Evolutionary conservation across 2,888 invertebrate genomes (phyloP), one percentile per base, ranked within the genome.

Genomic region (Metellina segmentata): DNA sequence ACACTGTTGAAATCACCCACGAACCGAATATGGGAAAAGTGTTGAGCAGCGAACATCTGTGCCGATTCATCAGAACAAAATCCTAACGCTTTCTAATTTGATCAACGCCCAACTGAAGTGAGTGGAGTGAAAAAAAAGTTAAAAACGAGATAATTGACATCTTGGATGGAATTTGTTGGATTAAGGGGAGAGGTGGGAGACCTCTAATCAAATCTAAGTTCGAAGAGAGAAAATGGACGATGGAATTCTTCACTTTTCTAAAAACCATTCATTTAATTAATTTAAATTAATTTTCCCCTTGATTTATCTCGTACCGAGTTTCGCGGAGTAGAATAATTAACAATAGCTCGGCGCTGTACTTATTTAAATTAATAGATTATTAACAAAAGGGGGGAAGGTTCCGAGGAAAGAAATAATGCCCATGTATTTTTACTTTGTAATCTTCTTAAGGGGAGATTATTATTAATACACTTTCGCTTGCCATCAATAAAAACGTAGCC

Each of bases 271-370:
- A 81, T 88, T 88, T 85, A 85, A 78, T 85, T 90, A 83, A 90
- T 83, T 74, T 61, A 85, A 90, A 90, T 90, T 90, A 90, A 90
- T 90, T 90, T 90, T 90, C 85, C n/a, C 49, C 85, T 85, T 85
- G 85, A 81, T 79, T 85, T 79, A 72, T 81, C 72, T 78, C 72
- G 51, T 48, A 16, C 61, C n/a, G 7, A 70, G 81, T 69, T 75
- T 70, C 71, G 78, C 48, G 69, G 77, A 61, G 20, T 82, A 51
- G 83, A 91, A 91, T 91, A 91, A 91, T 91, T 87, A 91, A 74
- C 91, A 82, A 51, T 61, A 87, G 87, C 87, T 75, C 69, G 72
- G 52, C 34, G 70, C 53, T 34, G 83, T 61, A n/a, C 82, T 81
- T 48, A 77, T 87, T 82, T 70, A 87, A 91, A 87, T 91, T 72